Base-by-base conservation (phyloP, 2,888 invertebrate genomes). In the Sialis lutaria region DNA sequence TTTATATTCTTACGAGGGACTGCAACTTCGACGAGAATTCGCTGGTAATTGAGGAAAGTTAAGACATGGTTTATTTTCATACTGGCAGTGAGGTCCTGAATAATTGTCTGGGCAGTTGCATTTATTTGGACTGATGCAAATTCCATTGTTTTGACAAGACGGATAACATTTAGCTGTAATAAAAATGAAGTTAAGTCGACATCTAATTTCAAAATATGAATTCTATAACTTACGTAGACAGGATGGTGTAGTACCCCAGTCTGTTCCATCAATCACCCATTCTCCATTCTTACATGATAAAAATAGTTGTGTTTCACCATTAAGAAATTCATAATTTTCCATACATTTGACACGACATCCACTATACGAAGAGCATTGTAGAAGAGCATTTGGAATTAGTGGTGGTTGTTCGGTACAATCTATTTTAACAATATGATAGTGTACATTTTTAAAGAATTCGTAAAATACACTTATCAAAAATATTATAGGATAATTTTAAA, bases 131-230 rank as follows among this genome's bases (percentile, higher is more conserved):
- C 72, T 72, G 4, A 82, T 61, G 57, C 91, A 92, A 44, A 82
- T 79, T 1, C 91, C 91, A 46, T 76, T 81, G 63, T 91, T 88
- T 58, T 78, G 70, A 61, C 91, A 92, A 0, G 72, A 67, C 0
- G 83, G 82, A 13, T 72, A 61, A 59, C 91, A 91, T 53, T 75
- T 69, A 0, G 84, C 89, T 87, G 60, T n/a, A 65, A 66, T 33
- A 33, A 2, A 40, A 47, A 39, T 8, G 9, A 40, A 10, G 30
- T 31, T 10, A 8, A 31, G 42, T 35, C n/a, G 32, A 31, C 31
- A n/a, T 33, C 50, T 42, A 12, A 47, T 33, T 40, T 13, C 41
- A 32, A 47, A 35, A 22, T 22, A 22, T 22, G 22, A 22, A 22
- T 22, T 2, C 22, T 22, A 22, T 22, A 22, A 58, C 67, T 66